Percentiles rank a stretch among this genome's conserved stretches.
Evolutionary conservation across 2,113 vertebrate species (phyloP).

Genomic region (Lepidothrix coronata): DNA sequence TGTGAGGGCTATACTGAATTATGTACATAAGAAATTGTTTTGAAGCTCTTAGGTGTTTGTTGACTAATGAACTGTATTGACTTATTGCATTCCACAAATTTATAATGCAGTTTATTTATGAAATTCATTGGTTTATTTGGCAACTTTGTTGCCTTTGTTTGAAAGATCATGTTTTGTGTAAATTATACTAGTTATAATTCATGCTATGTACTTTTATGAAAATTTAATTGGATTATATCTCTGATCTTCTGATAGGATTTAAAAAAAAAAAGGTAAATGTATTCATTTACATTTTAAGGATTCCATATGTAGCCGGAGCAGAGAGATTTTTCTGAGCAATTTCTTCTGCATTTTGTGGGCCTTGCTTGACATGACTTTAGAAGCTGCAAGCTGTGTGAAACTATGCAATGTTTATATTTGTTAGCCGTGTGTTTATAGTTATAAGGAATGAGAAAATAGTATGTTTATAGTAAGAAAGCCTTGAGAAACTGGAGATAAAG

Average conservation of each 20-base stretch:
- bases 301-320: background rate
- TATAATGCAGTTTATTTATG: constrained; percentile 1
- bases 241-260: background rate
- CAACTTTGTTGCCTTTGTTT: constrained; percentile 29
- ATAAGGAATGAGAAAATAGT: no score
- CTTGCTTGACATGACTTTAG: no score
- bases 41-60: background rate
- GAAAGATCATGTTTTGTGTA: constrained; percentile 18
- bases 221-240: constrained; percentile 10
- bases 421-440: no score
- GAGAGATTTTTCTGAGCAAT: no score
- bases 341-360: no score
- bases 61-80: constrained; percentile 23
- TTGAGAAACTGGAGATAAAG: no score
- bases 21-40: constrained; percentile 14
- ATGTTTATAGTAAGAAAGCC: no score
- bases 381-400: no score
- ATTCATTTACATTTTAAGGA: background rate
- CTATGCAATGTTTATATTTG: no score
- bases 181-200: background rate
- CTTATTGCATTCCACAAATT: background rate
- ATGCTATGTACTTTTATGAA: constrained; percentile 6
- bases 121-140: constrained; percentile 8
- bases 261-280: background rate
- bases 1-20: background rate